Evolutionary conservation across 2,888 invertebrate species (phyloP), one percentile per base, ranked within the genome.

Genomic region (Thecocarcelia acutangulata): DNA sequence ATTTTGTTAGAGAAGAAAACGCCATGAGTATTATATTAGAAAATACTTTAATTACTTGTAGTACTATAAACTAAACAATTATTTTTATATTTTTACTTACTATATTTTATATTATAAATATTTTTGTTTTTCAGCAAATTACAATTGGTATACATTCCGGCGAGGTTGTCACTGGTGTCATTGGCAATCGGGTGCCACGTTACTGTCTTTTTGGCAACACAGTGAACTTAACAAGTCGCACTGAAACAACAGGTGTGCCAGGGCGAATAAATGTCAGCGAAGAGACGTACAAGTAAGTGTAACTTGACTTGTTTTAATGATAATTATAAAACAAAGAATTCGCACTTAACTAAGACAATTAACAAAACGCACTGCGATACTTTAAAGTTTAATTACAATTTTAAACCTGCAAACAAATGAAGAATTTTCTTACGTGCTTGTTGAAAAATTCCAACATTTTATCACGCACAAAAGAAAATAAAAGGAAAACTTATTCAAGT

Each of bases 101-200:
- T n/a, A n/a, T n/a, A n/a, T n/a, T n/a, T n/a, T n/a, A n/a, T n/a
- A n/a, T n/a, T n/a, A n/a, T n/a, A n/a, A n/a, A n/a, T n/a, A 5
- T 24, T 24, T 24, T 3, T 5, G 24, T 33, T 70, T 76, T 90
- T 72, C 90, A 97, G 97, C 94, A 95, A 92, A 96, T 98, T 83
- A 97, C 97, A 17, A 97, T 98, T 87, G 97, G 97, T 3, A 97
- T 98, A 84, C 97, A 98, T 88, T 96, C 97, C 2, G 97, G 97
- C 0, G 97, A 97, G 90, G 97, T 97, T 19, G 97, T 98, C 66
- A 97, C 97, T 0, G 97, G 97, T 13, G 97, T 97, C 8, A 97
- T 97, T 84, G 97, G 97, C 2, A 97, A 97, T 91, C 94, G 97
- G 83, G 97, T 97, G 96, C 97, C 97, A 0, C 94, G 97, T 33